phyloP scores from a whole-genome alignment of 37 sponge, comb jelly and placozoan genomes.

The Halisarca cf. caerulea region DNA sequence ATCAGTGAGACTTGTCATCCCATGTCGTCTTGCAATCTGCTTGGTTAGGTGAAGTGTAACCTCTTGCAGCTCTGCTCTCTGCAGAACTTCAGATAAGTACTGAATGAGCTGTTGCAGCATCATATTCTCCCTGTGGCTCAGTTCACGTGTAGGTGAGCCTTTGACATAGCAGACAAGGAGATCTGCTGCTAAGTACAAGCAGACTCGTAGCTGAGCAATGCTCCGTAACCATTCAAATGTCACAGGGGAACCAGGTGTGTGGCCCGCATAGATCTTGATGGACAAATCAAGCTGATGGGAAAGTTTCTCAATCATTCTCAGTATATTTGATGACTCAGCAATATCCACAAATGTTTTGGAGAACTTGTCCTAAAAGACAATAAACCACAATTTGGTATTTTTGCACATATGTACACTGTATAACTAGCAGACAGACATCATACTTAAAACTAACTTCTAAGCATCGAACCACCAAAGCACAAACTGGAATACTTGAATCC shows the following conservation, averaged over 20 bases:
- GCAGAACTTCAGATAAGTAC: slow-evolving; percentile 29
- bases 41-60: slow-evolving; percentile 48
- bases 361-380: too few relatives aligned
- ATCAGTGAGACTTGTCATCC: slow-evolving; percentile 39
- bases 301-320: too few relatives aligned
- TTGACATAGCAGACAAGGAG: neutral
- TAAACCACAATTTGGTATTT: too few relatives aligned
- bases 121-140: slow-evolving; percentile 15
- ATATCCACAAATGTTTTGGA: too few relatives aligned
- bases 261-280: too few relatives aligned
- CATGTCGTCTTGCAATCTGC: slow-evolving; percentile 60
- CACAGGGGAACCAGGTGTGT: neutral
- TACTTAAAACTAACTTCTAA: too few relatives aligned
- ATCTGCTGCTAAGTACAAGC: slow-evolving; percentile 45
- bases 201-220: slow-evolving; percentile 53
- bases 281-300: too few relatives aligned
- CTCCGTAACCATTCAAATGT: slow-evolving; percentile 51
- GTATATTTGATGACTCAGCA: too few relatives aligned
- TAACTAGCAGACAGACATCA: too few relatives aligned
- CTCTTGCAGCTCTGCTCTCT: neutral
- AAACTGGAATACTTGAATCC: too few relatives aligned
- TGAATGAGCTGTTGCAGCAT: slow-evolving; percentile 16
- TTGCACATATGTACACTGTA: too few relatives aligned
- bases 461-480: too few relatives aligned
- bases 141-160: slow-evolving; percentile 3